Base-by-base conservation (phyloP, 2,888 invertebrate genomes). In the Eristalinus aeneus region DNA sequence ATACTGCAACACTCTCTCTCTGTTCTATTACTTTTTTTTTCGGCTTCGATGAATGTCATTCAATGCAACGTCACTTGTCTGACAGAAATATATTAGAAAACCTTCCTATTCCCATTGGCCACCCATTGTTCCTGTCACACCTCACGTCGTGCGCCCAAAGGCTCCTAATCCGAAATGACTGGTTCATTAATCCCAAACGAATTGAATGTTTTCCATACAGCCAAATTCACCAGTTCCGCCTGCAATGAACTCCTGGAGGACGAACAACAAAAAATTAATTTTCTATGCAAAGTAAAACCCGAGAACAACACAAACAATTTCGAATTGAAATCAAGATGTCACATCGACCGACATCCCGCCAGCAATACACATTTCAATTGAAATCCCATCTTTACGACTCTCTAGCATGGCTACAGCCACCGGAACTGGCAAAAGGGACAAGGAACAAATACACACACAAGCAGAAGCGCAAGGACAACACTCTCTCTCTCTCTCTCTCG, bases 321-420 rank as follows among this genome's bases (percentile, higher is more conserved):
- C 3, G 36, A 63, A 72, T 31, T 27, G 46, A 4, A 67, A 67
- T 75, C 58, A 67, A 60, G 34, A 75, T 67, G 58, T 60, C 58
- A 46, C 46, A 58, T 74, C 60, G 31, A 39, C 39, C 39, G 22
- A 23, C 32, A 68, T 60, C 11, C 11, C 56, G 56, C 22, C 23
- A 23, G 56, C 56, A 27, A 12, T 60, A 20, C 16, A 39, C 39
- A 16, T 20, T 60, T 68, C 67, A 53, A 75, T 76, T 36, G 53
- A 61, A 61, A 54, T 61, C 36, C 34, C 23, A 36, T 61, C 61
- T 71, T 20, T 68, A 36, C 53, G 34, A 68, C 6, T 2, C 27
- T 32, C 27, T 69, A 53, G 36, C 60, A 34, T 58, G 31, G 22
- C 16, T 32, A 9, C 11, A 20, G 58, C 2, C 10, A 11, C 11